phyloP scores from a whole-genome alignment of 2,113 vertebrate genomes.

The Lepus timidus region DNA sequence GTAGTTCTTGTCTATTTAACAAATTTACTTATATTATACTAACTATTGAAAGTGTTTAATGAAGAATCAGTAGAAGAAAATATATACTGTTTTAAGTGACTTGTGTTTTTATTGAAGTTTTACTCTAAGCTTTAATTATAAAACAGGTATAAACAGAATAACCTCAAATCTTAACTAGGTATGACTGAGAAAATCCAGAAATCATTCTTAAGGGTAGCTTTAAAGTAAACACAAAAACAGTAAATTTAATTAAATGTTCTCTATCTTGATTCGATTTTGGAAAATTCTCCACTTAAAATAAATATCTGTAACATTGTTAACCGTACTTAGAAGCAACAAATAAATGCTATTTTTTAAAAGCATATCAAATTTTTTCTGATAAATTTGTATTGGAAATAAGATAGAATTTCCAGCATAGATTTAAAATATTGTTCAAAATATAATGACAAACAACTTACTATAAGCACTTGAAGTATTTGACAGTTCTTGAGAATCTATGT shows the following conservation, averaged over 20 bases:
- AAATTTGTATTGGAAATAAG: background rate
- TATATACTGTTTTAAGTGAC: background rate
- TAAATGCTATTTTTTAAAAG: background rate
- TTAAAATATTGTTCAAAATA: background rate
- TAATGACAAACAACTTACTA: background rate
- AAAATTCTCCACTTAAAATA: constrained; percentile 79
- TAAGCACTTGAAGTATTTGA: background rate
- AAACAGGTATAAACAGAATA: constrained; percentile 88
- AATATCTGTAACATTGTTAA: constrained; percentile 53
- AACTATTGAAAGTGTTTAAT: constrained; percentile 47
- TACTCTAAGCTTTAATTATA: constrained; percentile 87
- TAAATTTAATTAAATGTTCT: constrained; percentile 80
- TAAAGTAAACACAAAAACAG: background rate
- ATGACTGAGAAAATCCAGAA: constrained; percentile 68
- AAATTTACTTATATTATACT: background rate
- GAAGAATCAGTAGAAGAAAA: background rate
- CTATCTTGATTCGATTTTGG: constrained; percentile 80
- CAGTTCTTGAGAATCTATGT: background rate
- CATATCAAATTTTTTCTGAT: background rate
- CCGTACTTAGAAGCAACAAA: constrained; percentile 76
- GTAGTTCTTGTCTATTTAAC: background rate
- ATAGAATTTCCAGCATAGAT: background rate
- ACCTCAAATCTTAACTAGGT: constrained; percentile 86
- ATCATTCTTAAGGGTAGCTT: constrained; percentile 12
- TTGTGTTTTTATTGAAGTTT: constrained; percentile 85